Percentiles rank a stretch among this genome's conserved stretches.
Evolutionary conservation across 2,888 invertebrate species (phyloP).

Genomic region (Ichneumoninae sp.): DNA sequence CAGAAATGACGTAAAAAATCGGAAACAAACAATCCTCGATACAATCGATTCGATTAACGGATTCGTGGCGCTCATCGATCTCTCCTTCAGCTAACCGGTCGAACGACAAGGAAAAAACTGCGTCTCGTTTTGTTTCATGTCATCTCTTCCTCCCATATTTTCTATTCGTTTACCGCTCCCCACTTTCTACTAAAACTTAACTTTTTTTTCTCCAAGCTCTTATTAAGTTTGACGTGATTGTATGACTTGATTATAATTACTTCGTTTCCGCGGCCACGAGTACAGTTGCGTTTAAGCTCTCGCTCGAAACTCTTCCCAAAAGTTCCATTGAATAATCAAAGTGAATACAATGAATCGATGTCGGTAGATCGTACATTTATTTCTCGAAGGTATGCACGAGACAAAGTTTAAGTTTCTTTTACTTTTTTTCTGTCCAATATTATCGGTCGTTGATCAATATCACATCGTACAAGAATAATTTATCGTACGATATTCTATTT

Average conservation of each 20-base stretch:
- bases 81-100: background rate
- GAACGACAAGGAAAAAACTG: background rate
- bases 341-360: background rate
- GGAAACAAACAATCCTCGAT: background rate
- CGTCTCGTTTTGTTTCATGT: background rate
- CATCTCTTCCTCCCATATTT: slow-evolving; percentile 5
- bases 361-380: background rate
- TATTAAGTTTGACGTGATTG: background rate
- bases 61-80: background rate
- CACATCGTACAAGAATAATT: background rate
- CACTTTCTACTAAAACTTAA: background rate
- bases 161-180: background rate
- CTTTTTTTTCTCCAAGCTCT: background rate
- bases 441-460: background rate
- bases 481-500: background rate
- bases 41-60: background rate
- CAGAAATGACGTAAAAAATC: background rate
- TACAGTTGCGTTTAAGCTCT: background rate
- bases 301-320: background rate
- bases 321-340: slow-evolving; percentile 4
- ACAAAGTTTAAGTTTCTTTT: background rate
- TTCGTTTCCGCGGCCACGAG: background rate
- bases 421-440: background rate
- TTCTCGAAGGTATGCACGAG: background rate
- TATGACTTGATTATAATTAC: background rate